Percentiles rank a stretch among this genome's conserved stretches.
phyloP scores from a whole-genome alignment of 2,797 vertebrate species.

The Bradypodion pumilum region DNA sequence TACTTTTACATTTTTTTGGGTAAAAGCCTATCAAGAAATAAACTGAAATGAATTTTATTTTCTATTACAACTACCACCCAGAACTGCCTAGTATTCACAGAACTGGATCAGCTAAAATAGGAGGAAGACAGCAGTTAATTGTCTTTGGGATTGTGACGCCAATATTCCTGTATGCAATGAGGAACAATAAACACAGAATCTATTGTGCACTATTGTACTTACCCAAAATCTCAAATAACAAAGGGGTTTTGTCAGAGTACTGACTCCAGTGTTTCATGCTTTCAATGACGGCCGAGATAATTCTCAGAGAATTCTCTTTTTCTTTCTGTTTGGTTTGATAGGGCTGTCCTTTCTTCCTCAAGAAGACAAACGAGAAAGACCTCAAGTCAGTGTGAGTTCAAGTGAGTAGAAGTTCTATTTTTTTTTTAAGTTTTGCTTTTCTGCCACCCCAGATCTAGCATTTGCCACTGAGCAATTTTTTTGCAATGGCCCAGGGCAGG shows the following conservation, averaged over 20 bases:
- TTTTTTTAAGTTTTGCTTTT: background rate
- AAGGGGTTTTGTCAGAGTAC: slow-evolving; percentile 79
- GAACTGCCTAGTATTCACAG: background rate
- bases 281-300: slow-evolving; percentile 88
- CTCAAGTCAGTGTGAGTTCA: background rate
- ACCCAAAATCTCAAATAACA: slow-evolving; percentile 94
- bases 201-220: slow-evolving; percentile 28
- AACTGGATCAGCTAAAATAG: background rate
- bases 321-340: slow-evolving; percentile 70
- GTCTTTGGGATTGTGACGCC: background rate
- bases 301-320: slow-evolving; percentile 83
- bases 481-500: background rate
- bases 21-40: background rate
- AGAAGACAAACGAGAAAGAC: slow-evolving; percentile 62
- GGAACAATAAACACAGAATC: background rate
- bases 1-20: background rate
- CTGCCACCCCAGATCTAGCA: background rate
- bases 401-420: background rate
- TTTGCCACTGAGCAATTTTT: background rate
- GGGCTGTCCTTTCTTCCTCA: slow-evolving; percentile 68
- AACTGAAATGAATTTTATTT: background rate
- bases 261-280: slow-evolving; percentile 94
- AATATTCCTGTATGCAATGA: background rate
- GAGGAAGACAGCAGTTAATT: background rate
- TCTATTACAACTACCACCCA: background rate